Evolutionary conservation across 2,888 invertebrate species (phyloP).

Genomic region (Encarsia formosa): DNA sequence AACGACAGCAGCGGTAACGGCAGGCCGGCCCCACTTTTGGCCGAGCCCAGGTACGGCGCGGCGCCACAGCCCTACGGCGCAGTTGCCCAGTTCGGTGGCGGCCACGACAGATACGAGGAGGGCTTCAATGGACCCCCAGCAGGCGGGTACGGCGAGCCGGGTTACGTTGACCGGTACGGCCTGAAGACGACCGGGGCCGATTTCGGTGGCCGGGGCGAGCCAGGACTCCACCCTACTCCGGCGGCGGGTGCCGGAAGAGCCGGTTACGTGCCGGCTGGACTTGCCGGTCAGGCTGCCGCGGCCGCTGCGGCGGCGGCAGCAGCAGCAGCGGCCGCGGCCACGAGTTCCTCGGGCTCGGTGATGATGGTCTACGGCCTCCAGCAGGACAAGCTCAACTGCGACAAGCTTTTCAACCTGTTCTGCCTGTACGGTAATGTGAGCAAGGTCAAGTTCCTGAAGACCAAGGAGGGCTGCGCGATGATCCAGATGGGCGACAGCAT

Average conservation of each 20-base stretch:
- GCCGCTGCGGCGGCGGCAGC: slow-evolving; percentile 48
- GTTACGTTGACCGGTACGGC: slow-evolving; percentile 49
- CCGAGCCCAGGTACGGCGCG: slow-evolving; percentile 84
- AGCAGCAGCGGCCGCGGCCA: slow-evolving; percentile 46
- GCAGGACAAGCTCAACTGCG: slow-evolving; percentile 89
- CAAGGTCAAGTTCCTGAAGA: slow-evolving; percentile 96
- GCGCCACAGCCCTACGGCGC: slow-evolving; percentile 82
- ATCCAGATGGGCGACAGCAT: slow-evolving; percentile 96
- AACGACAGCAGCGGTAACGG: slow-evolving; percentile 48
- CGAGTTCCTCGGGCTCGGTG: slow-evolving; percentile 71
- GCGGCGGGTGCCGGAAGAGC: slow-evolving; percentile 35
- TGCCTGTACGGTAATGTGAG: slow-evolving; percentile 98
- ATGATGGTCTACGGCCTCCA: slow-evolving; percentile 98
- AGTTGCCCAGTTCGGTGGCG: slow-evolving; percentile 15
- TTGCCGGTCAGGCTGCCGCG: slow-evolving; percentile 47
- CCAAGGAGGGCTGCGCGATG: slow-evolving; percentile 98
- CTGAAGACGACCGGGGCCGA: slow-evolving; percentile 37
- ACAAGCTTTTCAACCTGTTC: slow-evolving; percentile 95
- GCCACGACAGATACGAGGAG: slow-evolving; percentile 49
- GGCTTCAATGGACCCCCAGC: slow-evolving; percentile 49
- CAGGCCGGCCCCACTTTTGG: slow-evolving; percentile 78
- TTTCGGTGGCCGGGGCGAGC: slow-evolving; percentile 2
- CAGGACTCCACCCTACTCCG: no score
- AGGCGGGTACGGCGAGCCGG: slow-evolving; percentile 47
- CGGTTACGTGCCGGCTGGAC: slow-evolving; percentile 44